Evolutionary conservation across 1,140 invertebrate genomes (phyloP).

Genomic region (Trypoxylus dichotomus): DNA sequence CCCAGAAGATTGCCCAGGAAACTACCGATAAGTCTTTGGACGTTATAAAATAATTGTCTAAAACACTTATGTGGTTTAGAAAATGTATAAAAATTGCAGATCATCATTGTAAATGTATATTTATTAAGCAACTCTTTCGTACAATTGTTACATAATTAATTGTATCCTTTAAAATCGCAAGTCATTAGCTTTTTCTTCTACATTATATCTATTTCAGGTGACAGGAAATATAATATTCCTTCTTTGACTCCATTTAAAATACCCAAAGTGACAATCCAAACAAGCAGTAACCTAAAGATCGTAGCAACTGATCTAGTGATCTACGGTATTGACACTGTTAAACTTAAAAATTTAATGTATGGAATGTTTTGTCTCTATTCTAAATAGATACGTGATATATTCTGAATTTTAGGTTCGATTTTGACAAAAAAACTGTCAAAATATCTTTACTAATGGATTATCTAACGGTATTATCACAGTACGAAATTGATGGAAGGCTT

Average conservation of each 20-base stretch:
- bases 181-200: neutral
- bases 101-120: too few relatives aligned
- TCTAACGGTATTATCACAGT: slow-evolving; percentile 65
- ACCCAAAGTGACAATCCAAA: slow-evolving; percentile 38
- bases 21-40: too few relatives aligned
- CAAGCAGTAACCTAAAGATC: slow-evolving; percentile 39
- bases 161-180: neutral
- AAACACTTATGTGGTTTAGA: too few relatives aligned
- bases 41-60: too few relatives aligned
- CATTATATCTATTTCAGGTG: slow-evolving; percentile 36
- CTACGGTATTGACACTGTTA: slow-evolving; percentile 38
- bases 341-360: slow-evolving; percentile 41
- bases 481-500: slow-evolving; percentile 68
- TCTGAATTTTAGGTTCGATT: slow-evolving; percentile 49
- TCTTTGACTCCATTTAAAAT: slow-evolving; percentile 41
- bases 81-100: too few relatives aligned
- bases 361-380: neutral
- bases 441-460: slow-evolving; percentile 51
- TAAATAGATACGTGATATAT: neutral
- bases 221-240: slow-evolving; percentile 39
- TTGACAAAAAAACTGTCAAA: slow-evolving; percentile 55
- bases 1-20: too few relatives aligned
- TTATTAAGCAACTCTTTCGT: too few relatives aligned
- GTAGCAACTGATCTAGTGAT: slow-evolving; percentile 37
- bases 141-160: neutral